Base-by-base conservation (phyloP, 2,888 invertebrate genomes). In the Tricholauxania praeusta region DNA sequence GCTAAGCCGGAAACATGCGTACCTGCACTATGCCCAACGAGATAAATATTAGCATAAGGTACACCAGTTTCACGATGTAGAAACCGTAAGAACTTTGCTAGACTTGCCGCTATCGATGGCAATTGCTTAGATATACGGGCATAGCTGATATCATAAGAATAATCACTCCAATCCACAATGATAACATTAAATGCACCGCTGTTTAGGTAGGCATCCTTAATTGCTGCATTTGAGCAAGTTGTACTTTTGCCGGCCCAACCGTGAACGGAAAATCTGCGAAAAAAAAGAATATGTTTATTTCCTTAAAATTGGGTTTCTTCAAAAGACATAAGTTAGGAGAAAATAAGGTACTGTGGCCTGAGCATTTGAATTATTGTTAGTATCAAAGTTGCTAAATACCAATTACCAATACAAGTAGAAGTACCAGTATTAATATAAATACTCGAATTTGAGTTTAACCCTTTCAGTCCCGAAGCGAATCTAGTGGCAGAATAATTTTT, bases 21-120 rank as follows among this genome's bases (percentile, higher is more conserved):
- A 53, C 88, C 88, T 0, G 88, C 83, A 22, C 87, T 87, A 71
- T 88, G 88, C 0, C 88, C 88, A 62, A 87, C 78, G n/a, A 88
- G 65, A 73, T 83, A 85, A 15, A 84, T 82, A 0, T 75, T 77
- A 2, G 75, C 76, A 7, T 80, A 80, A 10, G 81, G 74, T 1
- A 86, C 74, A 8, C 78, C 79, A 1, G 81, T 79, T 15, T 79
- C 75, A 0, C 74, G 72, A n/a, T 82, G 78, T 10, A 88, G 74
- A 65, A 85, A 87, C 8, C 81, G 75, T 3, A 87, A 74, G 71
- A 87, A 82, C 39, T 80, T 72, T 3, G 81, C 82, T 62, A 86
- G 74, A 70, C 80, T 79, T 12, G 76, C 75, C 10, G 84, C 83
- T 47, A 86, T 85, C 19, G 79, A 77, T 0, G 77, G 53, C 32